phyloP scores from a whole-genome alignment of 2,888 invertebrate genomes.

The Plemyria rubiginata region DNA sequence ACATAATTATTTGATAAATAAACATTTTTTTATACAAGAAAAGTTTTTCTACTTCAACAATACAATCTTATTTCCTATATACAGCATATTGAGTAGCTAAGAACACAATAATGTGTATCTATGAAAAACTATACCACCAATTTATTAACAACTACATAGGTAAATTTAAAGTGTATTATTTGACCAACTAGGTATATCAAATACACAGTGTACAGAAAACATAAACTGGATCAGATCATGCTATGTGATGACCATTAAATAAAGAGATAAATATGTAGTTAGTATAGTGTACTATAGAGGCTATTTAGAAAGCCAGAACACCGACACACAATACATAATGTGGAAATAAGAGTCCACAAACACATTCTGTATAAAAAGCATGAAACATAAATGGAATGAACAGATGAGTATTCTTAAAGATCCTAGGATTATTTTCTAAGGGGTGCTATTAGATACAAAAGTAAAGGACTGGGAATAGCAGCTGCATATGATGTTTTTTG shows the following conservation, averaged over 20 bases:
- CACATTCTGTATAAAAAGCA: not conserved
- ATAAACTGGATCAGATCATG: no score
- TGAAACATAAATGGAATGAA: conserved; percentile 31
- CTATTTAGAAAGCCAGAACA: not conserved
- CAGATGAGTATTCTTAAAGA: conserved; percentile 36
- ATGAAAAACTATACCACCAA: not conserved
- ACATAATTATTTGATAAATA: conserved; percentile 57
- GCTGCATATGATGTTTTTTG: no score
- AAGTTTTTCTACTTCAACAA: conserved; percentile 34
- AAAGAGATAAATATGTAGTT: no score
- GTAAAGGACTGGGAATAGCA: no score
- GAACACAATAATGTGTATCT: not conserved
- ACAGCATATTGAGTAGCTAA: conserved; percentile 26
- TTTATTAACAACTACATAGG: not conserved
- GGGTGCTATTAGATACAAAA: conserved; percentile 3
- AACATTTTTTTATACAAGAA: conserved; percentile 51
- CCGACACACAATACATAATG: not conserved
- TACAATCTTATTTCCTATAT: conserved; percentile 35
- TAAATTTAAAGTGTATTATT: no score
- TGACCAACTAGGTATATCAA: no score
- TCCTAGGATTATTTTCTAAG: conserved; percentile 14
- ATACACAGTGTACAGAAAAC: no score
- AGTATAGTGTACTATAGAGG: no score
- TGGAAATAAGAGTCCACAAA: not conserved
- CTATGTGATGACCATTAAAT: no score